Conservation (phyloP, 2,888 invertebrate species). For the Eubasilissa splendida region DNA sequence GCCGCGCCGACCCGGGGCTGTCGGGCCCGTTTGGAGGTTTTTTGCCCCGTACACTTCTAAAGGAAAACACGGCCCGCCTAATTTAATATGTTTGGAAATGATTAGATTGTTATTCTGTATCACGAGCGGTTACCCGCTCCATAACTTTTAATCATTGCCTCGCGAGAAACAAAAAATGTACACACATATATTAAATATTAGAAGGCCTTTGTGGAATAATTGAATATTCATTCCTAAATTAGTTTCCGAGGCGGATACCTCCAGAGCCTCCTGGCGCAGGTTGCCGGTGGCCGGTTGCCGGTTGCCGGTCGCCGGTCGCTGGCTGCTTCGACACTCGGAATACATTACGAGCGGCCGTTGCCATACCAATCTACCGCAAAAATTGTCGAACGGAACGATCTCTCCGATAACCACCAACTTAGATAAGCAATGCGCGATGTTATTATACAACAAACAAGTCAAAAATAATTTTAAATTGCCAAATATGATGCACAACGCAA, state of each 20-base stretch:
- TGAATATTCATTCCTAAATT: conserved; percentile 51
- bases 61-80: conserved; percentile 54
- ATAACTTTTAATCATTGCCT: conserved; percentile 52
- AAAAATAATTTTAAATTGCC: no score
- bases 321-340: no score
- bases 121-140: conserved; percentile 53
- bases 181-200: conserved; percentile 44
- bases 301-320: no score
- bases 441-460: no score
- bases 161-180: conserved; percentile 38
- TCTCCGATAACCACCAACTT: no score
- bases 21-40: conserved; percentile 38
- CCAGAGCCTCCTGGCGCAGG: neutral
- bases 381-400: no score
- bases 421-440: no score
- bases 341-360: no score
- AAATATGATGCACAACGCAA: no score
- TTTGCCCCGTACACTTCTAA: conserved; percentile 50
- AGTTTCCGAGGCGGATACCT: conserved; percentile 7
- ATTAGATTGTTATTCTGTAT: conserved; percentile 56
- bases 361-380: no score
- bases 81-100: conserved; percentile 57
- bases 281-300: neutral
- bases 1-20: conserved; percentile 28
- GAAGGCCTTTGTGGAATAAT: conserved; percentile 40